Evolutionary conservation across 1,140 invertebrate genomes (phyloP).

Genomic region (Pteromalus puparum): DNA sequence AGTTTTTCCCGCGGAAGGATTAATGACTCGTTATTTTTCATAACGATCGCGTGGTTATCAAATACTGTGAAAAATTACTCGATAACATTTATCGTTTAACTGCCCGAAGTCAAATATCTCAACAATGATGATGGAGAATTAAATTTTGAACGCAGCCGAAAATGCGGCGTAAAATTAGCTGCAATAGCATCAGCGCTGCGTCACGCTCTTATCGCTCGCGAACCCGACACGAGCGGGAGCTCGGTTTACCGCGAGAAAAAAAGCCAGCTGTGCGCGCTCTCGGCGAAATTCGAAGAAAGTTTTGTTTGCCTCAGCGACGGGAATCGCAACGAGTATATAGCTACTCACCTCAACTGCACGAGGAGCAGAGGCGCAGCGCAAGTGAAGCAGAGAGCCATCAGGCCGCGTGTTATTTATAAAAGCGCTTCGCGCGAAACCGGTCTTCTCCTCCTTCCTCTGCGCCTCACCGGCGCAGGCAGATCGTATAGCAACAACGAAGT

Average conservation of each 20-base stretch:
- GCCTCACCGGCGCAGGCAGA: neutral
- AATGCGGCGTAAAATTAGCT: neutral
- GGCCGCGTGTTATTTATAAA: neutral
- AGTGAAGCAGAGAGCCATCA: neutral
- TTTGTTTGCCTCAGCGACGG: neutral
- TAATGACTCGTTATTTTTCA: too few relatives aligned
- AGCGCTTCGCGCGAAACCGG: neutral
- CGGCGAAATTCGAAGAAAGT: neutral
- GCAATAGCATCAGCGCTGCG: neutral
- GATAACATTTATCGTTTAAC: too few relatives aligned
- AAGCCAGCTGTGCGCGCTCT: neutral
- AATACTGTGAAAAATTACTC: too few relatives aligned
- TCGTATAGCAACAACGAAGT: neutral
- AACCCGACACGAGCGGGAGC: neutral
- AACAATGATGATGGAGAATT: too few relatives aligned
- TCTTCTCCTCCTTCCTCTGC: neutral
- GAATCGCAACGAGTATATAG: neutral
- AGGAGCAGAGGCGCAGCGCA: neutral
- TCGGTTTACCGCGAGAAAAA: neutral
- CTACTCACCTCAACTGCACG: neutral
- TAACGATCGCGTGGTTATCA: too few relatives aligned
- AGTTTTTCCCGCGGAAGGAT: too few relatives aligned
- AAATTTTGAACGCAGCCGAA: neutral
- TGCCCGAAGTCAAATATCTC: too few relatives aligned
- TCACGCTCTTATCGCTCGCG: neutral